phyloP scores from a whole-genome alignment of 2,797 vertebrate species.

The Tiaroga cobitis region DNA sequence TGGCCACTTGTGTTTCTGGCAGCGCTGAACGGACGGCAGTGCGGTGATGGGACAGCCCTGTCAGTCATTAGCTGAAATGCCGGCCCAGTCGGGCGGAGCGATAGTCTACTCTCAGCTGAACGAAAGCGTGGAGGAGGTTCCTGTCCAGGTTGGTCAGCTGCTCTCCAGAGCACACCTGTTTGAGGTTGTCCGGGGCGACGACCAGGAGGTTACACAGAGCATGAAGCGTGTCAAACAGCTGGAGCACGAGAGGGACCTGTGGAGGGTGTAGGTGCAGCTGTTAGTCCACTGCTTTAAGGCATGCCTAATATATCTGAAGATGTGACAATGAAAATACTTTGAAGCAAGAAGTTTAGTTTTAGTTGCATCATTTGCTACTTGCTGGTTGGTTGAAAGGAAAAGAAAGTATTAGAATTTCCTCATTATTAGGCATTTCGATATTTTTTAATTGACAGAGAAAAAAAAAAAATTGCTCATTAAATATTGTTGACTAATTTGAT shows the following conservation, averaged over 20 bases:
- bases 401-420: background rate
- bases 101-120: conserved; percentile 97
- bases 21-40: conserved; percentile 67
- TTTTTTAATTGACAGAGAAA: background rate
- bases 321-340: background rate
- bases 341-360: too few species aligned
- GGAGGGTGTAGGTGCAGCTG: conserved; percentile 32
- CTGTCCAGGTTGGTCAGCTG: conserved; percentile 98
- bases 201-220: conserved; percentile 99
- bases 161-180: conserved; percentile 98
- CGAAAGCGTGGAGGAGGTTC: conserved; percentile 97
- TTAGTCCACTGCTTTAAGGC: background rate
- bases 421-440: background rate
- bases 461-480: background rate
- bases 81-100: conserved; percentile 92
- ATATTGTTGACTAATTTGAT: background rate
- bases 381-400: background rate
- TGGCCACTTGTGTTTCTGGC: conserved; percentile 45
- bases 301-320: background rate
- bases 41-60: conserved; percentile 19
- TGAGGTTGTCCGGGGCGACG: conserved; percentile 98
- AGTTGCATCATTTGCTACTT: background rate
- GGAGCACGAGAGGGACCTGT: conserved; percentile 94
- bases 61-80: conserved; percentile 93
- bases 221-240: conserved; percentile 98